Evolutionary conservation across 1,140 invertebrate species (phyloP), one percentile per base, ranked within the genome.

Genomic region (Bombus turneri): DNA sequence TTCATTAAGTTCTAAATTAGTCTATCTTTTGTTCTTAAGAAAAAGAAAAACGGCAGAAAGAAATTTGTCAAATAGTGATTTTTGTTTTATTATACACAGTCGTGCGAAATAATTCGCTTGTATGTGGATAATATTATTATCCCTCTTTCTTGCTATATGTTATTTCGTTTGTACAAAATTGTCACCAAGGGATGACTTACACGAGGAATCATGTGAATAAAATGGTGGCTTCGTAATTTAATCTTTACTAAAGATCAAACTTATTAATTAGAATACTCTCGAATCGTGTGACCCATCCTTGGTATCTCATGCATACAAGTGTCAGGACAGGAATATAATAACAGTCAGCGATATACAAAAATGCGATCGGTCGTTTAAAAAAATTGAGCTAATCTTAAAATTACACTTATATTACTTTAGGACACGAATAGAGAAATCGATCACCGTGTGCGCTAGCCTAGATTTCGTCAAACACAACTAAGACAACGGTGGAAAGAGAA

Each of bases 321-420:
- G 88, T 86, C 73, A 69, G 76, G 82, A 76, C 85, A 91, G 86
- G 83, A 87, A 84, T 91, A 90, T 88, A 87, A 91, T 62, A 91
- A 90, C 82, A 90, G 87, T 93, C 87, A 88, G 88, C 87, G 87
- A 90, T 91, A 88, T 94, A 94, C 91, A 94, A 94, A 94, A 94
- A 88, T 91, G 78, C 80, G 83, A 89, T 90, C 79, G 83, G 87
- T 89, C 68, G 83, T 86, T 87, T 91, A 91, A 94, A 93, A 94
- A 94, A 94, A 92, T 94, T 94, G 93, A 93, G 92, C 93, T 94
- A 94, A 91, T 92, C 93, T 94, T 94, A 94, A 92, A 91, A 88
- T 90, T 93, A 93, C n/a, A 37, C 83, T 89, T 91, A 87, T 57
- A 47, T 80, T 88, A 88, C 81, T 88, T 81, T 87, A 73, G 66